Percentiles rank a stretch among this genome's conserved stretches.
Conservation (phyloP, 2,888 invertebrate genomes). For the Meghimatium bilineatum region DNA sequence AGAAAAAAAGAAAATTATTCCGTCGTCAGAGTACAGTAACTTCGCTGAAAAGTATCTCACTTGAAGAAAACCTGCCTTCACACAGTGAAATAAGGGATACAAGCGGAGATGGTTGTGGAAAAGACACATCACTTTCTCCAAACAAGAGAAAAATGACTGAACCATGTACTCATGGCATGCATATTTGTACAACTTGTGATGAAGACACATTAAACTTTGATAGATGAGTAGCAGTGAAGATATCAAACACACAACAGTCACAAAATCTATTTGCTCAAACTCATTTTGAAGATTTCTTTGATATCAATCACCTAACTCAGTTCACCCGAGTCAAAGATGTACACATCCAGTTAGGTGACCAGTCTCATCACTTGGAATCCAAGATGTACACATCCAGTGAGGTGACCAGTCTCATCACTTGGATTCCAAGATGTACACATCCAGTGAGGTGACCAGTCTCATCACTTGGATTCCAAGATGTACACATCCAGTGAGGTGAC, state of each 20-base stretch:
- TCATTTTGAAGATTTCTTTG: not conserved
- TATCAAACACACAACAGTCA: not conserved
- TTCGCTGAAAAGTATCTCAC: constrained; percentile 47
- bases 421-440: not conserved
- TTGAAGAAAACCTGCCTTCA: constrained; percentile 29
- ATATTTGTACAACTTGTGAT: constrained; percentile 22
- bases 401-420: not conserved
- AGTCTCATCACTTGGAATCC: not conserved
- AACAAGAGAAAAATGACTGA: not conserved
- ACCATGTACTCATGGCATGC: not conserved
- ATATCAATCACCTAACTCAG: not conserved
- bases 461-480: not conserved
- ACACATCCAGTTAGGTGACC: not conserved
- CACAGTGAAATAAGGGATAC: not conserved
- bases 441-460: not conserved
- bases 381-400: not conserved
- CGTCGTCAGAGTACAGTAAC: constrained; percentile 51
- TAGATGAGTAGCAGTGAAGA: not conserved
- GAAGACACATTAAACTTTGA: not conserved
- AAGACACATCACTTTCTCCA: not conserved
- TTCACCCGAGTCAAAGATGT: not conserved
- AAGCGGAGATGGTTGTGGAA: not conserved
- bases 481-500: not conserved
- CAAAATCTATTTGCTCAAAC: not conserved
- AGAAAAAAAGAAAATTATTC: constrained; percentile 43